Conservation (phyloP, 2,797 vertebrate genomes). For the Acanthis flammea region DNA sequence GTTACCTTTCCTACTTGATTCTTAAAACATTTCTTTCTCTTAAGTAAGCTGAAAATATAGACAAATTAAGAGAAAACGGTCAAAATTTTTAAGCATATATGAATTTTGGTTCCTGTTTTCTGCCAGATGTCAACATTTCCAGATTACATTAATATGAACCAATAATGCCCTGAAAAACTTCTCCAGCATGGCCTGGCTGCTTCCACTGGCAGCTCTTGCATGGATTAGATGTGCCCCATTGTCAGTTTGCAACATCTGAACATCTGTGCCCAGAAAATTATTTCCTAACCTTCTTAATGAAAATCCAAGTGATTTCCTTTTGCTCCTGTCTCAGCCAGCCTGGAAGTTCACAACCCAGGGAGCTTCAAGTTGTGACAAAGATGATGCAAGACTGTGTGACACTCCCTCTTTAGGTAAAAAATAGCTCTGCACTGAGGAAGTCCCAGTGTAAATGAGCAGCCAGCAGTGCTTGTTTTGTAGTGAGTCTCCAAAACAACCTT, state of each 20-base stretch:
- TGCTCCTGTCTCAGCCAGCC: neutral
- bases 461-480: neutral
- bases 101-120: neutral
- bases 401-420: neutral
- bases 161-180: neutral
- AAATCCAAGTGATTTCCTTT: neutral
- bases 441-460: neutral
- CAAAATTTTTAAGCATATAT: neutral
- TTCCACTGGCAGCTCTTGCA: neutral
- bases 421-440: conserved; percentile 3
- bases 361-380: neutral
- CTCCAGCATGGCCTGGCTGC: neutral
- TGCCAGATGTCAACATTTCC: neutral
- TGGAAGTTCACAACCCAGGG: neutral
- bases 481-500: neutral
- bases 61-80: neutral
- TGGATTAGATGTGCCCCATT: neutral
- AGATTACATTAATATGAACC: neutral
- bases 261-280: neutral
- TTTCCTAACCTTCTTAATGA: neutral
- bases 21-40: neutral
- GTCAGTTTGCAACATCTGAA: neutral
- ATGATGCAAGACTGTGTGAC: neutral
- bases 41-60: neutral
- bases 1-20: neutral